These are phyloP conservation scores for Rousettus madagascariensis DNA, from an alignment of 2,797 vertebrate genomes.

Conservation along the genomic window DNA sequence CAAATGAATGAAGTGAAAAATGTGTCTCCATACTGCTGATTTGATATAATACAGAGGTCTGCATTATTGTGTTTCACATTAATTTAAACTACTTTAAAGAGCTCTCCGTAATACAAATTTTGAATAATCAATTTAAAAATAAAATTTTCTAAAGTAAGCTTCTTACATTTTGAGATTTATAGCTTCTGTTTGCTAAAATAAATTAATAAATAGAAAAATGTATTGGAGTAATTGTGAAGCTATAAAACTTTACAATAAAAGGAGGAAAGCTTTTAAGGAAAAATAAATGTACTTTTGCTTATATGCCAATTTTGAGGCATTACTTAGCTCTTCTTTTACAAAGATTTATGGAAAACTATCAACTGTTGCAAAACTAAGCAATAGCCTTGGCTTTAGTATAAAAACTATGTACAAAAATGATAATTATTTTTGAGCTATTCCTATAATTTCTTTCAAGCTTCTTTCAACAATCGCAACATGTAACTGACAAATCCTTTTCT, in stretches of 20 bases:
- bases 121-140: constrained; percentile 20
- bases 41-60: constrained; percentile 65
- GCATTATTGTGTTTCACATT: constrained; percentile 43
- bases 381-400: constrained; percentile 1
- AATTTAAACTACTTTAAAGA: constrained; percentile 9
- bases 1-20: constrained; percentile 71
- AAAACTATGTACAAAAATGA: neutral
- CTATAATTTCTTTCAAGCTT: constrained; percentile 8
- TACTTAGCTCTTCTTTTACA: constrained; percentile 38
- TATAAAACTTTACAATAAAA: neutral
- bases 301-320: neutral
- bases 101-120: neutral
- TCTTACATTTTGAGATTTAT: constrained; percentile 53
- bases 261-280: neutral
- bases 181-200: constrained; percentile 36
- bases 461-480: constrained; percentile 35
- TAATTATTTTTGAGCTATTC: neutral
- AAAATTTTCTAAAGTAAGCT: neutral
- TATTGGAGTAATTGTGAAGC: neutral
- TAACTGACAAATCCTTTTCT: constrained; percentile 22
- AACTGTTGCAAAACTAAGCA: neutral
- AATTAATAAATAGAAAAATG: neutral
- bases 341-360: constrained; percentile 38
- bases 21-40: constrained; percentile 63
- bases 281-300: constrained; percentile 35